Percentiles rank a stretch among this genome's conserved stretches.
These are phyloP conservation scores for Hippocampus zosterae DNA, from an alignment of 2,113 vertebrate genomes.

Conservation along the genomic window DNA sequence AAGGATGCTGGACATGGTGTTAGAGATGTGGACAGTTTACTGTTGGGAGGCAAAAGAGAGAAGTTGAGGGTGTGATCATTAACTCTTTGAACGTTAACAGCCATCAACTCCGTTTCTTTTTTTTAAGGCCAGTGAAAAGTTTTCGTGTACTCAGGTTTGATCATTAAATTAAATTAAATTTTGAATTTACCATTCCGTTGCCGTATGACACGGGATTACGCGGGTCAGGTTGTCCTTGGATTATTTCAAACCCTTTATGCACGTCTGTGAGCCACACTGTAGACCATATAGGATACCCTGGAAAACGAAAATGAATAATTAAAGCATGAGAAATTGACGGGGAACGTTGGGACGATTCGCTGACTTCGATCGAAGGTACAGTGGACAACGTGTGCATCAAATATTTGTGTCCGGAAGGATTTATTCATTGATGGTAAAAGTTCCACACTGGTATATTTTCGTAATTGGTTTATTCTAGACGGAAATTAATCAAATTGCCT, in stretches of 20 bases:
- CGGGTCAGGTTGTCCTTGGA: not conserved
- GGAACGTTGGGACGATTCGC: not conserved
- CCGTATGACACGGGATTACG: not conserved
- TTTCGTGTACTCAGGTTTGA: too few species aligned
- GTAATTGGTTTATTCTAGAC: not conserved
- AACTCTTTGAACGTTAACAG: too few species aligned
- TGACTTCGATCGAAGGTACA: not conserved
- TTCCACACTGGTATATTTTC: not conserved
- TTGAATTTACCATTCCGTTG: not conserved
- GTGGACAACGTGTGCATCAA: not conserved
- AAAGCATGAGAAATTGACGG: not conserved
- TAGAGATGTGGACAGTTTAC: not conserved
- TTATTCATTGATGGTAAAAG: not conserved
- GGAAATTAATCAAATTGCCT: not conserved
- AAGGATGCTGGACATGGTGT: constrained; percentile 35
- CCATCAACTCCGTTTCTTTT: too few species aligned
- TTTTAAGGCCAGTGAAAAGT: too few species aligned
- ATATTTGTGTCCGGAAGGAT: not conserved
- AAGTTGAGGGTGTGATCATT: not conserved
- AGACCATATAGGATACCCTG: not conserved
- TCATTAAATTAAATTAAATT: not conserved
- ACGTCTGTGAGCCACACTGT: too few species aligned
- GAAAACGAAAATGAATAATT: not conserved
- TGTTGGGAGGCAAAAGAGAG: constrained; percentile 1
- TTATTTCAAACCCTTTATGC: not conserved